phyloP scores from a whole-genome alignment of 1,140 invertebrate species.

The Trichonephila inaurata region DNA sequence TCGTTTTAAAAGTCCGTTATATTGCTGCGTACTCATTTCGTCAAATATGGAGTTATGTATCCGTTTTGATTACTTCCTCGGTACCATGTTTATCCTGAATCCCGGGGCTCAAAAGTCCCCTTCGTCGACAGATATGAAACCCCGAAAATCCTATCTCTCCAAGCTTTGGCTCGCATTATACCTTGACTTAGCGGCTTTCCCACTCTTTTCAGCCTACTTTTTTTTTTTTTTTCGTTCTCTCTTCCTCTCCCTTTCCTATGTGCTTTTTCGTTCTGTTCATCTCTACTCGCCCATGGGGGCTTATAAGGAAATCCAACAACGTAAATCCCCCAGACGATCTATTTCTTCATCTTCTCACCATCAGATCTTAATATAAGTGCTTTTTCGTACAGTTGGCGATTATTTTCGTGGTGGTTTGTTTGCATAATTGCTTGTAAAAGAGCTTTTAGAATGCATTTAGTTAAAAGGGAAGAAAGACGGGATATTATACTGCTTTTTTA shows the following conservation, averaged over 20 bases:
- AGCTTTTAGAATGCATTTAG: too few species aligned
- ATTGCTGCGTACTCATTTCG: slow-evolving; percentile 48
- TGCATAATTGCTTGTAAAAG: background rate
- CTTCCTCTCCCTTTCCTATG: background rate
- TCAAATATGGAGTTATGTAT: slow-evolving; percentile 60
- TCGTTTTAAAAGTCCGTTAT: slow-evolving; percentile 55
- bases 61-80: slow-evolving; percentile 69
- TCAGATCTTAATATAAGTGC: slow-evolving; percentile 47
- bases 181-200: slow-evolving; percentile 52
- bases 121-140: slow-evolving; percentile 61
- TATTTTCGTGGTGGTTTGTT: background rate
- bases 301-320: slow-evolving; percentile 57
- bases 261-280: slow-evolving; percentile 19
- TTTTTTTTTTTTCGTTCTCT: background rate
- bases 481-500: too few species aligned
- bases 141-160: slow-evolving; percentile 60
- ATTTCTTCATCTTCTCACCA: slow-evolving; percentile 56
- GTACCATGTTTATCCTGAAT: slow-evolving; percentile 53
- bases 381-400: background rate
- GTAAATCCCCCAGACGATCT: slow-evolving; percentile 50
- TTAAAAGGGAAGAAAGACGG: too few species aligned
- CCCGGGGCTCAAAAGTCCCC: slow-evolving; percentile 1
- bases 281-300: background rate
- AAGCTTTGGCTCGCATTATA: slow-evolving; percentile 48
- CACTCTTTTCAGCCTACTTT: background rate